Evolutionary conservation across 2,113 vertebrate species (phyloP).

Genomic region (Pholis gunnellus): DNA sequence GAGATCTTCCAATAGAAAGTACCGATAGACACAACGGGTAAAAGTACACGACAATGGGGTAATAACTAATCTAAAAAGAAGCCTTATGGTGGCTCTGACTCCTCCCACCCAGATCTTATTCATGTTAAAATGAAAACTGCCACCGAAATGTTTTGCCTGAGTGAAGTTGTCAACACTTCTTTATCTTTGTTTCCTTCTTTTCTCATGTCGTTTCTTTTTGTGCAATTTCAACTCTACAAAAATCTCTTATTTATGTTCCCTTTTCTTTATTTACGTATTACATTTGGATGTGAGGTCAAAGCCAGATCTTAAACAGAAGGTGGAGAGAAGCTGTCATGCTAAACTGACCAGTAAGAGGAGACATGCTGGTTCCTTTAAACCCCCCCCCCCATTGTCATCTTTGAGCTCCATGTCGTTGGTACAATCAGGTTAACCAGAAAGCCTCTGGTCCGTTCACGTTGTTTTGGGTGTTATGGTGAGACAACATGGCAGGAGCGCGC

Average conservation of each 20-base stretch:
- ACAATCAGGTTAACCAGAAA: constrained; percentile 17
- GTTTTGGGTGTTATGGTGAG: neutral
- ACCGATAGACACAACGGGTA: constrained; percentile 55
- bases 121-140: constrained; percentile 64
- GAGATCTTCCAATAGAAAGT: constrained; percentile 79
- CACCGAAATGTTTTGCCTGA: constrained; percentile 58
- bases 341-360: constrained; percentile 6
- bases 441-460: neutral
- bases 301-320: constrained; percentile 1
- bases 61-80: constrained; percentile 25
- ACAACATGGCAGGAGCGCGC: neutral
- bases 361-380: neutral
- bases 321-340: neutral
- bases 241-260: constrained; percentile 35
- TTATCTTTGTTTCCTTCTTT: neutral
- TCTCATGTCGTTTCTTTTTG: constrained; percentile 17
- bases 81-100: constrained; percentile 71
- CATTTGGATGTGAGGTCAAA: constrained; percentile 30
- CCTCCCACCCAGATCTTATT: constrained; percentile 61
- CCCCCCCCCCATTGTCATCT: neutral
- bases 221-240: constrained; percentile 19
- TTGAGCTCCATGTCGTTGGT: constrained; percentile 25
- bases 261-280: constrained; percentile 7
- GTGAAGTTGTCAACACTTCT: constrained; percentile 50
- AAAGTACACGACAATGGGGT: constrained; percentile 61